These are phyloP conservation scores for Scelioninae gen. 1 DNA, from an alignment of 2,888 invertebrate genomes.

Conservation along the genomic window DNA sequence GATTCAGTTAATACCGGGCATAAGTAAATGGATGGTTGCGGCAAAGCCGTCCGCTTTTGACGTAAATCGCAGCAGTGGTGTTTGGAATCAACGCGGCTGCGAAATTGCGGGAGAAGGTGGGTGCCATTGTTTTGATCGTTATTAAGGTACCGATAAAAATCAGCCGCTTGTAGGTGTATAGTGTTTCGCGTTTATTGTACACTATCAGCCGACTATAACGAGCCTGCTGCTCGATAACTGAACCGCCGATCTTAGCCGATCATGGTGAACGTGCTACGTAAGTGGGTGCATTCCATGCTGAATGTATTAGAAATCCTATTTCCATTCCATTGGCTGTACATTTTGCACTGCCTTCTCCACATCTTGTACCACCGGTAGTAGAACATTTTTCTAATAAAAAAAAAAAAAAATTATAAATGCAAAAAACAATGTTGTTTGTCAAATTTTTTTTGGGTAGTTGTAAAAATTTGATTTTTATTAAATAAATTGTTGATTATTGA, in stretches of 20 bases:
- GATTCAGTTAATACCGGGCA: neutral
- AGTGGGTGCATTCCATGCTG: constrained; percentile 70
- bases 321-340: constrained; percentile 60
- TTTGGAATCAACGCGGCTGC: too few relatives aligned
- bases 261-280: constrained; percentile 69
- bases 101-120: too few relatives aligned
- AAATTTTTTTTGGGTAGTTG: too few relatives aligned
- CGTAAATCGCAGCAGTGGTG: too few relatives aligned
- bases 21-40: too few relatives aligned
- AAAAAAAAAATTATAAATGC: too few relatives aligned
- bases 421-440: too few relatives aligned
- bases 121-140: constrained; percentile 21
- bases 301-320: constrained; percentile 69
- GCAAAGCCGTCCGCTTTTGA: too few relatives aligned
- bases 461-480: too few relatives aligned
- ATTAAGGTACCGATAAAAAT: constrained; percentile 24
- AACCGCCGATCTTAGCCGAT: constrained; percentile 40
- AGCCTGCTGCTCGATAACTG: constrained; percentile 42
- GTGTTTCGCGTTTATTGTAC: constrained; percentile 17
- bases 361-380: constrained; percentile 12
- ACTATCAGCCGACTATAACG: constrained; percentile 35
- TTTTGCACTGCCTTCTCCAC: constrained; percentile 18
- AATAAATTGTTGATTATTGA: too few relatives aligned
- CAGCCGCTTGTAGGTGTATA: constrained; percentile 29
- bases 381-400: constrained; percentile 25